Conservation (phyloP, 2,113 vertebrate genomes). For the Aphelocoma coerulescens region DNA sequence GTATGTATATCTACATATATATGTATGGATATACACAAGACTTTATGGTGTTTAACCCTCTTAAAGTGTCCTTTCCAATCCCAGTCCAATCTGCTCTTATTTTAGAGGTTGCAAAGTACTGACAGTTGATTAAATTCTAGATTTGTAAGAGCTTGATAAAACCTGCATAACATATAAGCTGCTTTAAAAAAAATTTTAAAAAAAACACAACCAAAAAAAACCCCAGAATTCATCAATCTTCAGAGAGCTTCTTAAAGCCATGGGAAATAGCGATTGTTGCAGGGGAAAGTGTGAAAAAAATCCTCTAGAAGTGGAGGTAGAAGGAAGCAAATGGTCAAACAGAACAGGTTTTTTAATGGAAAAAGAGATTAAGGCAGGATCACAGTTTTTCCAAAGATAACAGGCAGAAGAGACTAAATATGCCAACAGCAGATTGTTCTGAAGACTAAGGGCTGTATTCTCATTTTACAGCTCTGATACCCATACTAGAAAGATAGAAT, state of each 20-base stretch:
- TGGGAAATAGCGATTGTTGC: neutral
- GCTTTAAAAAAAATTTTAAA: neutral
- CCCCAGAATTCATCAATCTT: neutral
- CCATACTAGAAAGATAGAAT: neutral
- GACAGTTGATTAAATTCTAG: conserved; percentile 48
- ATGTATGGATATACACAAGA: rapidly evolving
- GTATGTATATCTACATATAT: rapidly evolving
- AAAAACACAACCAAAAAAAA: neutral
- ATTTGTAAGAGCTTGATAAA: conserved; percentile 26
- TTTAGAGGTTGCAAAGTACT: conserved; percentile 6
- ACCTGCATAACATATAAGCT: conserved; percentile 9
- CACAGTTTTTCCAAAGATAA: neutral
- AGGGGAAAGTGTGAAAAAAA: neutral
- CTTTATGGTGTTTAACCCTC: neutral
- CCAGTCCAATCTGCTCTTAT: conserved; percentile 9
- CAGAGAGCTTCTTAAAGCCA: neutral
- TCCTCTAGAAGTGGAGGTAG: neutral
- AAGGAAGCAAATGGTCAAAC: neutral
- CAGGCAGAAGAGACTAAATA: neutral
- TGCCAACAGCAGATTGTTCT: neutral
- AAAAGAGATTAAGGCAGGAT: conserved; percentile 20
- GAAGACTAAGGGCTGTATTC: neutral
- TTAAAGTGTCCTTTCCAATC: conserved; percentile 20
- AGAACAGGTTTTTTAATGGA: neutral
- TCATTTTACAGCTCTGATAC: neutral